Base-by-base conservation (phyloP, 2,888 invertebrate species). In the Tridacna gigas region DNA sequence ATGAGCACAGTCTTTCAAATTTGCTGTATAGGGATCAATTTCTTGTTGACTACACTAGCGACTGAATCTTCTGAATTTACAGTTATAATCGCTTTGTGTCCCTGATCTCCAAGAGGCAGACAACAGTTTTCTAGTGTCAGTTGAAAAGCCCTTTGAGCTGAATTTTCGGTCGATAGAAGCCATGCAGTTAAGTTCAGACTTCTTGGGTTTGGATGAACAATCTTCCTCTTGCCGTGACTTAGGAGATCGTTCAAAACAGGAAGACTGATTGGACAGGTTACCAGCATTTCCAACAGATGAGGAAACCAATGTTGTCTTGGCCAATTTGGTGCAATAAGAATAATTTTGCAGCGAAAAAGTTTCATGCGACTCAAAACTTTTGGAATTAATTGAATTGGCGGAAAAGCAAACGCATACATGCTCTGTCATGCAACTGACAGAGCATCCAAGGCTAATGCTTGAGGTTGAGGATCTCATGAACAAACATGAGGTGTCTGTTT, bases 251-350 rank as follows among this genome's bases (percentile, higher is more conserved):
- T 61, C 82, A 75, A 74, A 22, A 56, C 20, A 63, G 79, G 73
- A 1, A 79, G 51, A 26, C 48, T 76, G 51, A 63, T 67, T 76
- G 79, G 83, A 51, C 26, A 47, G 18, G 74, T 67, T 60, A 81
- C 28, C 74, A 75, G 56, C 67, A 79, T 51, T 48, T 80, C 45
- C 28, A 86, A 45, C 28, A 83, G 28, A 4, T 3, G 0, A 12
- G 67, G 65, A 56, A 74, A 83, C 83, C 80, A 83, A 73, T 73
- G 83, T 60, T 77, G 77, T 22, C 83, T 71, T 12, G 80, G 82
- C 84, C 83, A 86, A 47, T 56, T 48, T n/a, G 85, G 82, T n/a
- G 84, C 89, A n/a, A 89, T 82, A 60, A 86, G 63, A 20, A 86
- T 86, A 22, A 85, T 37, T 61, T 74, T 77, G 77, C 85, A 88